A percentile compares a stretch with the other conserved stretches of the same genome.
Evolutionary conservation across 2,888 invertebrate species (phyloP).

Genomic region (Lathronympha strigana): DNA sequence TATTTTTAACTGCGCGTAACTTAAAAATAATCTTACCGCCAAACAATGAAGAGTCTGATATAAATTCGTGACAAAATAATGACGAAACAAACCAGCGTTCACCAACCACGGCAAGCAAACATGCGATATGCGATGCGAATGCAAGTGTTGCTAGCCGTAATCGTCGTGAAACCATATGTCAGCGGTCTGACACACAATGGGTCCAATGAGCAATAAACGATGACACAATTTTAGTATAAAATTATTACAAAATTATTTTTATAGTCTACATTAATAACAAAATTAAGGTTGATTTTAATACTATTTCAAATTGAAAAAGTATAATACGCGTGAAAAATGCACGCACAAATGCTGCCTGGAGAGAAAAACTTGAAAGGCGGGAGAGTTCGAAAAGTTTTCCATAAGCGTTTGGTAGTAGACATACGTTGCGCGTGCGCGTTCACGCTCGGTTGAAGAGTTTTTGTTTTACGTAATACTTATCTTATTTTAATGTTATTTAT

Average conservation of each 20-base stretch:
- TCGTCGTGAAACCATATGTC: not conserved
- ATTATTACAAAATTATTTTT: not conserved
- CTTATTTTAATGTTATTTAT: not conserved
- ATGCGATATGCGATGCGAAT: conserved; percentile 21
- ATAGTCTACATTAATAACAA: not conserved
- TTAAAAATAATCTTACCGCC: conserved; percentile 38
- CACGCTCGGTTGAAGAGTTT: not conserved
- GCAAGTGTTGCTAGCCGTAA: conserved; percentile 21
- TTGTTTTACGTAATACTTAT: conserved; percentile 13
- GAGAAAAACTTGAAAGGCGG: conserved; percentile 1
- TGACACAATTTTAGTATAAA: not conserved
- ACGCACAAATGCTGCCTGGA: not conserved
- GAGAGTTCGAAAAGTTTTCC: conserved; percentile 1
- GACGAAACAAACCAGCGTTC: conserved; percentile 21
- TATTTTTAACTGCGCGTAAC: not conserved
- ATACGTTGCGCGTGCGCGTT: conserved; percentile 4
- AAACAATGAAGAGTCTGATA: conserved; percentile 23
- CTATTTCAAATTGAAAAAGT: not conserved
- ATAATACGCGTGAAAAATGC: not conserved
- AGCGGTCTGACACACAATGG: not conserved
- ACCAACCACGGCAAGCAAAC: conserved; percentile 26
- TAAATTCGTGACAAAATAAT: conserved; percentile 21
- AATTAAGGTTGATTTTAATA: not conserved
- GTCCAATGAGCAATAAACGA: not conserved
- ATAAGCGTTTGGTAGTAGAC: not conserved